Base-by-base conservation (phyloP, 2,888 invertebrate genomes). In the Aricia artaxerxes region DNA sequence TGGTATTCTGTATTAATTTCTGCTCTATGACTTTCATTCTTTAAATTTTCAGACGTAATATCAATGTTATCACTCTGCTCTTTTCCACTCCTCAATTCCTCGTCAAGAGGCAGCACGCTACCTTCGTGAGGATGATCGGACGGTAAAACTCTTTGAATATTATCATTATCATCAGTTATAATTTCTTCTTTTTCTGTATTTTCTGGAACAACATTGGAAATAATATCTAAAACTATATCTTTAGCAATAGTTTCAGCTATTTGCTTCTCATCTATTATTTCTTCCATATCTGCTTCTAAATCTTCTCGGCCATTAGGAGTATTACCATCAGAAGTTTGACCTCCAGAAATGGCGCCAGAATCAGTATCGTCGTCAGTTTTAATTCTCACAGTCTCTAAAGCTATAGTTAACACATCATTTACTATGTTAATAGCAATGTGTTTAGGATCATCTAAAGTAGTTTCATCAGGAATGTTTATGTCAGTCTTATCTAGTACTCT, bases 321-420 rank as follows among this genome's bases (percentile, higher is more conserved):
- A 79, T 94, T 92, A 4, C 94, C 94, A 85, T 94, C 94, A 0
- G 94, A 93, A 80, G 91, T 92, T 79, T 90, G 81, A 6, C 92
- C 94, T 6, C 93, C 93, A 2, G 94, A 94, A 81, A 94, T 93
- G 0, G 94, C 94, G 35, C 94, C 94, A 0, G 94, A 94, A 83
- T 94, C 94, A 0, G 94, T 90, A 79, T 94, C 94, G 60, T 94
- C 93, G 77, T 94, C 94, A 69, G 90, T 83, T 87, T 94, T 93
- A 84, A 92, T 85, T 80, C 89, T 88, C 2, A 95, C 93, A 31
- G 91, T 92, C 83, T 94, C 92, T 35, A 94, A 85, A 6, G 95
- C 94, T 79, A 93, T 88, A 38, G 91, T 91, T n/a, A 94, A 83
- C 16, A 95, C 93, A 81, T 95, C 94, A 81, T 95, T 93, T 4